Conservation (phyloP, 2,888 invertebrate species). For the Malthinus seriepunctatus region DNA sequence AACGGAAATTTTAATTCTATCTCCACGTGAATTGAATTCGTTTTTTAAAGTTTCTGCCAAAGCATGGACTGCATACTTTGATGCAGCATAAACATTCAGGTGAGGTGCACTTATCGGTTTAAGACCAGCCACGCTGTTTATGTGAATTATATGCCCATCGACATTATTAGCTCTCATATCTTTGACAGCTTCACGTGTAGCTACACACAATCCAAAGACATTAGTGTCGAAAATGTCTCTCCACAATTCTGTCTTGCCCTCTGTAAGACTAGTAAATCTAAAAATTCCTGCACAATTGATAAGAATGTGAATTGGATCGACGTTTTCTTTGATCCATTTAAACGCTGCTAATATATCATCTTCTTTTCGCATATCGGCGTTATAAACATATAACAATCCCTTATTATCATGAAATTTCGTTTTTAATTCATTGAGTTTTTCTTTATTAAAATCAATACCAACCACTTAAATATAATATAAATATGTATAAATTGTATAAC, state of each 20-base stretch:
- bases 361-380: slow-evolving; percentile 33
- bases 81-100: slow-evolving; percentile 20
- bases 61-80: slow-evolving; percentile 25
- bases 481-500: too few species aligned
- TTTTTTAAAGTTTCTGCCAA: slow-evolving; percentile 22
- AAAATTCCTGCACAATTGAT: slow-evolving; percentile 36
- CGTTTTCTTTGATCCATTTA: slow-evolving; percentile 32
- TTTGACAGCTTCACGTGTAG: slow-evolving; percentile 26
- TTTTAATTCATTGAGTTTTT: slow-evolving; percentile 14
- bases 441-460: slow-evolving; percentile 22
- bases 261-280: slow-evolving; percentile 22
- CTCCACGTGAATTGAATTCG: slow-evolving; percentile 14
- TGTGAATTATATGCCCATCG: slow-evolving; percentile 29
- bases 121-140: slow-evolving; percentile 29
- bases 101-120: slow-evolving; percentile 8
- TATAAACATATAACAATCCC: slow-evolving; percentile 30
- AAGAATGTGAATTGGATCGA: slow-evolving; percentile 33
- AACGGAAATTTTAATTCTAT: slow-evolving; percentile 29
- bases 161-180: slow-evolving; percentile 25
- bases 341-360: slow-evolving; percentile 30
- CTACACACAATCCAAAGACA: slow-evolving; percentile 22
- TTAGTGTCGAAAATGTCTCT: slow-evolving; percentile 21
- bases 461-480: slow-evolving; percentile 17
- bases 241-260: slow-evolving; percentile 14
- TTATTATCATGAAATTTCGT: slow-evolving; percentile 2